Percentiles rank a stretch among this genome's conserved stretches.
phyloP scores from a whole-genome alignment of 2,888 invertebrate genomes.

The Carpatolechia fugitivella region DNA sequence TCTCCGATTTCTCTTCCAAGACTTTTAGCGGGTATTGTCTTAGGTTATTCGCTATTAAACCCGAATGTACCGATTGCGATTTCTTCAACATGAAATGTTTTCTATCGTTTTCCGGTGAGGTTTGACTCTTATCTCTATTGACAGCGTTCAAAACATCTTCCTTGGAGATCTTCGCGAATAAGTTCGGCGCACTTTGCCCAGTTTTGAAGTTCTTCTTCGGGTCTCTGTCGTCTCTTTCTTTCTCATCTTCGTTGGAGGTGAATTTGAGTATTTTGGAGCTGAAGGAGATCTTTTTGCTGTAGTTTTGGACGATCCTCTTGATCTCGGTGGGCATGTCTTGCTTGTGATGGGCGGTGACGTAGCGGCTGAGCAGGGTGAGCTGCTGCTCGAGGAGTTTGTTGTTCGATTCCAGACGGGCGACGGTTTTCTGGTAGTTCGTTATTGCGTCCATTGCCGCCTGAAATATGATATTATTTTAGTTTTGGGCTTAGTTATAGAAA shows the following conservation, averaged over 20 bases:
- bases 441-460: conserved; percentile 83
- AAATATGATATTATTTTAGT: conserved; percentile 36
- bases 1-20: conserved; percentile 73
- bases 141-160: conserved; percentile 46
- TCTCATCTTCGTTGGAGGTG: conserved; percentile 55
- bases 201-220: conserved; percentile 57
- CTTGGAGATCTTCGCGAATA: conserved; percentile 60
- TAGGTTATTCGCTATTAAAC: conserved; percentile 46
- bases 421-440: conserved; percentile 80
- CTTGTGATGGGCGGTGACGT: conserved; percentile 83
- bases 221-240: conserved; percentile 42
- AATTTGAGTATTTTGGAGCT: conserved; percentile 68
- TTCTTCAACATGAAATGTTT: conserved; percentile 63
- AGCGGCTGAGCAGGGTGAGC: conserved; percentile 84
- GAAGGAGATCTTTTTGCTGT: conserved; percentile 59
- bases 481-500: background rate
- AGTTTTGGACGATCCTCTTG: conserved; percentile 85
- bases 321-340: conserved; percentile 87
- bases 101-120: conserved; percentile 48
- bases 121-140: conserved; percentile 31
- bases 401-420: conserved; percentile 84
- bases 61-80: conserved; percentile 69
- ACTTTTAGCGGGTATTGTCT: conserved; percentile 67
- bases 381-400: conserved; percentile 87
- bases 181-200: conserved; percentile 62